Conservation (phyloP, 2,888 invertebrate species). For the Cheilosia pagana region DNA sequence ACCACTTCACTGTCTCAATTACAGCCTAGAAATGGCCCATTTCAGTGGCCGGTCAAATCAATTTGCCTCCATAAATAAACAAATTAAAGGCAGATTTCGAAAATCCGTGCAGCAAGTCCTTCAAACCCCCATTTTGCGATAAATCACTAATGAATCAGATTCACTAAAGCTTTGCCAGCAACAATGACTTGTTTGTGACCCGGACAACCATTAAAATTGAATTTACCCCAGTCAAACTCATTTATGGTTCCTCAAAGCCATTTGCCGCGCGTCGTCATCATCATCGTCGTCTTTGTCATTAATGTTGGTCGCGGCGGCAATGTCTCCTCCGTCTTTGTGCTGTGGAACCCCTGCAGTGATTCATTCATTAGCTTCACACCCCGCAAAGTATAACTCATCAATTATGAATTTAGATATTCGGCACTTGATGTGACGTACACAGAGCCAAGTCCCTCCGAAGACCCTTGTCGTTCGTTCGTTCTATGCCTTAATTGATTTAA, state of each 20-base stretch:
- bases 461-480: slow-evolving; percentile 22
- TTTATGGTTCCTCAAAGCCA: slow-evolving; percentile 46
- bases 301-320: slow-evolving; percentile 1
- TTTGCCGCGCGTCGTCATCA: background rate
- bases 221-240: slow-evolving; percentile 62
- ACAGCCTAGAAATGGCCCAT: too few relatives aligned
- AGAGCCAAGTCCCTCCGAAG: slow-evolving; percentile 32
- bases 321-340: background rate
- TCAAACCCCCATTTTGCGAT: background rate
- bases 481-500: slow-evolving; percentile 61
- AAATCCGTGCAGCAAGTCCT: background rate
- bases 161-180: slow-evolving; percentile 7
- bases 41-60: background rate
- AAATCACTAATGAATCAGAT: slow-evolving; percentile 52
- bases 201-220: slow-evolving; percentile 65
- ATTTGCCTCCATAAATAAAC: slow-evolving; percentile 19
- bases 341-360: slow-evolving; percentile 63
- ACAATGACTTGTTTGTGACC: slow-evolving; percentile 61
- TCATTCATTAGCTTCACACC: slow-evolving; percentile 72
- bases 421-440: slow-evolving; percentile 36
- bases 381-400: slow-evolving; percentile 69
- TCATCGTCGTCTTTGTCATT: slow-evolving; percentile 4
- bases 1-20: too few relatives aligned
- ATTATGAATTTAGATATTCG: slow-evolving; percentile 66
- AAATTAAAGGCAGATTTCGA: slow-evolving; percentile 12